phyloP scores from a whole-genome alignment of 1,140 invertebrate species.

The Drosophila lacertosa region DNA sequence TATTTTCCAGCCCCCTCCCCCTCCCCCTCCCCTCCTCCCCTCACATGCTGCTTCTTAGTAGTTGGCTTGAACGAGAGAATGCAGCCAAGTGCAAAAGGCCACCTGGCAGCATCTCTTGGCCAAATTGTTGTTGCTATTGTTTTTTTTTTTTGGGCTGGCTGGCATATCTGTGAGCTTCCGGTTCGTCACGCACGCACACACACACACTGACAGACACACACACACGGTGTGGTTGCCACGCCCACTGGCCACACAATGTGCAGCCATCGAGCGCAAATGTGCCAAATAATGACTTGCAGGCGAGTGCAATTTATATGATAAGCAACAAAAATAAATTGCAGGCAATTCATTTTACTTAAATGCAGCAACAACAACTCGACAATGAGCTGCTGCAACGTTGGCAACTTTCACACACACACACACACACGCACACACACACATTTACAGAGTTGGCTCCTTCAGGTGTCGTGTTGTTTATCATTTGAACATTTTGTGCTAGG shows the following conservation, averaged over 20 bases:
- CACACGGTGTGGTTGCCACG: slow-evolving; percentile 12
- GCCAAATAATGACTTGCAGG: slow-evolving; percentile 81
- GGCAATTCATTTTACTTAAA: slow-evolving; percentile 81
- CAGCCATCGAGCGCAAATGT: slow-evolving; percentile 80
- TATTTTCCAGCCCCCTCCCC: slow-evolving; percentile 7
- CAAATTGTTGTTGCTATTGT: slow-evolving; percentile 44
- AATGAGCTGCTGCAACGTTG: slow-evolving; percentile 46
- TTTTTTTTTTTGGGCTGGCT: too few relatives aligned
- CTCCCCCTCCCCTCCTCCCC: too few relatives aligned
- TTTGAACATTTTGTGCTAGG: slow-evolving; percentile 54
- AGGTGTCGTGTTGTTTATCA: slow-evolving; percentile 48
- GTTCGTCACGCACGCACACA: slow-evolving; percentile 64
- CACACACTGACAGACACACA: slow-evolving; percentile 9
- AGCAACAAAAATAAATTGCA: slow-evolving; percentile 80
- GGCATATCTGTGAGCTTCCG: slow-evolving; percentile 70
- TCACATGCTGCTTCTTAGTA: slow-evolving; percentile 13
- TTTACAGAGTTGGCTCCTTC: neutral
- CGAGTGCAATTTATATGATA: slow-evolving; percentile 81
- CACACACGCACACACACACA: slow-evolving; percentile 5
- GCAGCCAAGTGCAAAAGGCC: slow-evolving; percentile 76
- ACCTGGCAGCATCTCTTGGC: slow-evolving; percentile 50
- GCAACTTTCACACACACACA: slow-evolving; percentile 39
- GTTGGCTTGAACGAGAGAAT: slow-evolving; percentile 44
- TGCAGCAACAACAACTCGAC: slow-evolving; percentile 47
- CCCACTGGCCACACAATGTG: slow-evolving; percentile 54